Evolutionary conservation across 2,888 invertebrate genomes (phyloP), one percentile per base, ranked within the genome.

Genomic region (Phania funesta): DNA sequence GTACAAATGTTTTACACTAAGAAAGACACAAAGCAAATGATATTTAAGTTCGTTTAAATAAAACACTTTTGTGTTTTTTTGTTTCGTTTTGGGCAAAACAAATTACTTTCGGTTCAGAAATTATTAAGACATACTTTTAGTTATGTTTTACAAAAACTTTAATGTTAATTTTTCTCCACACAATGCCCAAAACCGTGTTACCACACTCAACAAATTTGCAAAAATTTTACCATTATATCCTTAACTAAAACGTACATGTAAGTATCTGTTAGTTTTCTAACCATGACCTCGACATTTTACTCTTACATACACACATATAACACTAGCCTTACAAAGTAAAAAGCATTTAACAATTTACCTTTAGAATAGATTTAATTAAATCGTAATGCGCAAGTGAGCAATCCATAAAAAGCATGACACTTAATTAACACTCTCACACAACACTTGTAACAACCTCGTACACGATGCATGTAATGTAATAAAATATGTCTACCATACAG

Each of bases 321-420:
- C 20, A 56, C 22, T 41, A 20, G 32, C 4, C 35, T 0, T 52
- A 26, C 16, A 50, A 67, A 58, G 24, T 2, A 29, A 20, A 32
- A 48, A 76, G 1, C n/a, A 35, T 64, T 56, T 38, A 56, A 52
- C 32, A 79, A 73, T 73, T 73, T 79, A 73, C 71, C 65, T 58
- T 71, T 56, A n/a, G 16, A 50, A 77, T 68, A 77, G 64, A 74
- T 78, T 82, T 82, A 82, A 82, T 82, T 82, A 82, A 82, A 82
- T 58, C 48, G 65, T 70, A 78, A 82, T 78, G 77, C 82, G 68
- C 77, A 78, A 74, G 74, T 64, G 70, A 78, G 65, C 70, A 82
- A 68, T 70, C 35, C 68, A 70, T 77, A 78, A 82, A 62, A 64
- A 60, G 64, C 64, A 65, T 74, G 74, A 75, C 78, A 78, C 68